These are phyloP conservation scores for Dissostichus mawsoni DNA, from an alignment of 2,113 vertebrate species.

Conservation along the genomic window DNA sequence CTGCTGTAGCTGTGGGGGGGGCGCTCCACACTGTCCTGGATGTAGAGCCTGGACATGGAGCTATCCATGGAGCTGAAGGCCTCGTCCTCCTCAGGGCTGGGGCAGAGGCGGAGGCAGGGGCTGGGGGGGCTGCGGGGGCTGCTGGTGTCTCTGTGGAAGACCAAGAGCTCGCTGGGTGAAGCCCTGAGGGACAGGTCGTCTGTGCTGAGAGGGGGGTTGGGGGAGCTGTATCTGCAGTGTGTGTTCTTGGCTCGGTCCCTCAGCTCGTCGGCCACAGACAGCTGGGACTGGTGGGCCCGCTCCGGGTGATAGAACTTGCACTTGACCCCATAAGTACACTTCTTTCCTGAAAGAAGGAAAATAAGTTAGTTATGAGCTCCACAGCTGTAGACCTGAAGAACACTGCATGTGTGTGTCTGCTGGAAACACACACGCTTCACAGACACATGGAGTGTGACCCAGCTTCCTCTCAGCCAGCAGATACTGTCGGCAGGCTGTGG, in stretches of 20 bases:
- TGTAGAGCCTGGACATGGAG: slow-evolving; percentile 59
- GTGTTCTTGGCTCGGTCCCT: slow-evolving; percentile 72
- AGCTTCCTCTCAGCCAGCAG: no score
- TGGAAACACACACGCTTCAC: neutral
- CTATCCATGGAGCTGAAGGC: slow-evolving; percentile 76
- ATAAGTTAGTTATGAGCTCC: neutral
- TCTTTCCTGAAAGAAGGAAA: slow-evolving; percentile 85
- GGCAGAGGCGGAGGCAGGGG: slow-evolving; percentile 10
- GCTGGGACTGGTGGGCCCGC: slow-evolving; percentile 83
- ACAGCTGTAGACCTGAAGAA: neutral
- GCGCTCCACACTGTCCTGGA: slow-evolving; percentile 54
- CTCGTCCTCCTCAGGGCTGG: slow-evolving; percentile 61
- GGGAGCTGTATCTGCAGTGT: neutral
- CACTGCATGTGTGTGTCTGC: neutral
- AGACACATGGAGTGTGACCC: neutral
- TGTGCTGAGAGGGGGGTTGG: slow-evolving; percentile 16
- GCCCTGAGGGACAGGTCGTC: slow-evolving; percentile 50
- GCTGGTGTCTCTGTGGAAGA: slow-evolving; percentile 36
- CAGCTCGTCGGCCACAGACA: slow-evolving; percentile 91
- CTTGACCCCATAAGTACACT: slow-evolving; percentile 93
- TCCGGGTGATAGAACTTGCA: slow-evolving; percentile 94
- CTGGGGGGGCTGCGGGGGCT: slow-evolving; percentile 29
- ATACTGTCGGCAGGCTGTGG: no score
- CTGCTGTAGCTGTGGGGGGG: slow-evolving; percentile 67
- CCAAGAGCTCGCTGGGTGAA: slow-evolving; percentile 52